These are phyloP conservation scores for Micrasema longulum DNA, from an alignment of 1,140 invertebrate species.

Conservation along the genomic window DNA sequence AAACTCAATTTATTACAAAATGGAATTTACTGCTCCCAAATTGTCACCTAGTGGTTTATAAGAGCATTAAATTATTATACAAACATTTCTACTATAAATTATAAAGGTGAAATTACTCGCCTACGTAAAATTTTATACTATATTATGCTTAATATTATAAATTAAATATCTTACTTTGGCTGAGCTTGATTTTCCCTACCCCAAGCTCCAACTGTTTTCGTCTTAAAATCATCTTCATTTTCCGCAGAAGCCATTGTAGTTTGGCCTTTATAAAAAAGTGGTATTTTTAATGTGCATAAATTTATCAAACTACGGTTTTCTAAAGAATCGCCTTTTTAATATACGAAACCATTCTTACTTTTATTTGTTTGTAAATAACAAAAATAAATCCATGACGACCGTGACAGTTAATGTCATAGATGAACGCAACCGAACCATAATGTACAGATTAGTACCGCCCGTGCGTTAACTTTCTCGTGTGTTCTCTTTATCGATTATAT, in stretches of 20 bases:
- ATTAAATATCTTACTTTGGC: slow-evolving; percentile 24
- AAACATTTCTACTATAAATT: background rate
- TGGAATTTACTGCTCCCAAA: background rate
- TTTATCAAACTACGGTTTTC: no score
- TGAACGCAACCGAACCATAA: no score
- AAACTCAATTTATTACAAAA: slow-evolving; percentile 1
- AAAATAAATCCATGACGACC: no score
- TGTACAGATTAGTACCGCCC: no score
- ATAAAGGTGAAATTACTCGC: background rate
- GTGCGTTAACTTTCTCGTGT: no score
- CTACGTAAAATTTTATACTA: background rate
- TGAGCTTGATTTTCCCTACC: slow-evolving; percentile 27
- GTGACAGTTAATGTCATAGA: no score
- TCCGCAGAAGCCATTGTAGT: slow-evolving; percentile 34
- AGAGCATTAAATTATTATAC: background rate
- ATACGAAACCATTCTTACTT: no score
- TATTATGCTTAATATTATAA: background rate
- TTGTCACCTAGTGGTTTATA: background rate
- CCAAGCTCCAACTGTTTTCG: slow-evolving; percentile 41
- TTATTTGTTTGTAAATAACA: no score
- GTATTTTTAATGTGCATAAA: no score
- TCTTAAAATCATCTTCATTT: slow-evolving; percentile 26
- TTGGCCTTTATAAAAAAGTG: no score
- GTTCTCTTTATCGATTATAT: no score
- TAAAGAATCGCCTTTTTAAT: no score